A percentile compares a stretch with the other conserved stretches of the same genome.
phyloP scores from a whole-genome alignment of 2,888 invertebrate genomes.

The Phaonia tiefii region DNA sequence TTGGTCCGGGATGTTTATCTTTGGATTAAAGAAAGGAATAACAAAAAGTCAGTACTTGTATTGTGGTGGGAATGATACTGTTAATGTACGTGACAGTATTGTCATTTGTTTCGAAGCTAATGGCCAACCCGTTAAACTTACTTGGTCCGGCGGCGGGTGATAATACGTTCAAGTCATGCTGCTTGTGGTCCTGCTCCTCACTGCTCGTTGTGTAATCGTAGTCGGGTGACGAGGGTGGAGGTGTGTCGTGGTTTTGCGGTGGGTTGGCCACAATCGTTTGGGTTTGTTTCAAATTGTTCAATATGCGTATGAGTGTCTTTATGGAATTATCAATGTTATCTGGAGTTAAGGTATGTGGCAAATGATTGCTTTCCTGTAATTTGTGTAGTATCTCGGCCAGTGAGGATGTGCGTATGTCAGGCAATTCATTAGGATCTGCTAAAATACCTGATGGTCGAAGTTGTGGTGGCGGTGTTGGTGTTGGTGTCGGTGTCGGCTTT shows the following conservation, averaged over 20 bases:
- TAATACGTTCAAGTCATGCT: constrained; percentile 49
- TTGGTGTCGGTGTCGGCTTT: constrained; percentile 12
- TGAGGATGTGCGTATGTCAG: constrained; percentile 79
- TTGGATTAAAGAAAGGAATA: constrained; percentile 14
- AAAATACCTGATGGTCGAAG: constrained; percentile 58
- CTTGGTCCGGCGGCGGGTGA: constrained; percentile 71
- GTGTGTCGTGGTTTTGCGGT: constrained; percentile 76
- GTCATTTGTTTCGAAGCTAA: too few species aligned
- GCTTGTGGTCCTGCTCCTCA: constrained; percentile 69
- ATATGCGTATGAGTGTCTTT: constrained; percentile 87
- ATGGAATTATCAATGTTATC: constrained; percentile 91
- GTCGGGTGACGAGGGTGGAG: constrained; percentile 69
- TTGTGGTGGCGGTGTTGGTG: constrained; percentile 23
- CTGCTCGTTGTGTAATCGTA: constrained; percentile 75
- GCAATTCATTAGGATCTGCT: constrained; percentile 74
- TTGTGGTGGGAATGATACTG: not conserved
- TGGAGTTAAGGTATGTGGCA: constrained; percentile 88
- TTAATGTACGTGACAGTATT: too few species aligned
- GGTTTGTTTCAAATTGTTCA: constrained; percentile 84
- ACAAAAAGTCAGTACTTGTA: not conserved
- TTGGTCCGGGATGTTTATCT: constrained; percentile 82
- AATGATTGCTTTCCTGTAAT: constrained; percentile 87
- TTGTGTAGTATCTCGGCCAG: constrained; percentile 85
- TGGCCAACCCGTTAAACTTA: too few species aligned
- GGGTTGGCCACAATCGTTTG: constrained; percentile 78